Evolutionary conservation across 92 coral and sea anemone species (phyloP).

Genomic region (Pocillopora grandis): DNA sequence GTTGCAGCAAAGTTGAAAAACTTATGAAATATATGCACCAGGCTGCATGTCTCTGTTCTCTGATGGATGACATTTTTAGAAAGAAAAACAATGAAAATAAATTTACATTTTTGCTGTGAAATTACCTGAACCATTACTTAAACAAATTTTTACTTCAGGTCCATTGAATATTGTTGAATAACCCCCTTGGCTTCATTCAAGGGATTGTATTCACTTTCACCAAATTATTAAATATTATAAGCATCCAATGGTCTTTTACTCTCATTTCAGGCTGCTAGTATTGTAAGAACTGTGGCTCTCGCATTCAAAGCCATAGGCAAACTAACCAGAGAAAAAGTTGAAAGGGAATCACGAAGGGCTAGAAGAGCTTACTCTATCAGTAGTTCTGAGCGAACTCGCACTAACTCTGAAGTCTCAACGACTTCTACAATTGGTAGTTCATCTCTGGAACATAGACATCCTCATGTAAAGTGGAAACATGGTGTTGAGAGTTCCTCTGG

Average conservation of each 20-base stretch:
- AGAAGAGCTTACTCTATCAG: conserved; percentile 70
- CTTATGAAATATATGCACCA: too few relatives aligned
- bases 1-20: too few relatives aligned
- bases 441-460: conserved; percentile 53
- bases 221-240: not conserved
- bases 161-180: not conserved
- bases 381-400: conserved; percentile 87
- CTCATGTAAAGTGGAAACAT: conserved; percentile 67
- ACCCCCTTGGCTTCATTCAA: not conserved
- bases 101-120: too few relatives aligned
- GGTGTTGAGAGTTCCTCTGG: conserved; percentile 55
- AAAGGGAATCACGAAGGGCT: conserved; percentile 64
- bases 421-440: conserved; percentile 74
- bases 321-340: conserved; percentile 80
- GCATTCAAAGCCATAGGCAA: conserved; percentile 93
- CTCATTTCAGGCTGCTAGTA: conserved; percentile 83
- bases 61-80: too few relatives aligned
- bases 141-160: too few relatives aligned
- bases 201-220: not conserved
- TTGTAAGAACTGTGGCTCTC: conserved; percentile 93
- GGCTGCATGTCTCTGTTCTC: too few relatives aligned
- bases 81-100: too few relatives aligned
- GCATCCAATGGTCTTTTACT: too few relatives aligned
- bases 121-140: too few relatives aligned
- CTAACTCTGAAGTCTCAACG: conserved; percentile 91